These are phyloP conservation scores for Dermatemys mawii DNA, from an alignment of 2,113 vertebrate species.

Conservation along the genomic window DNA sequence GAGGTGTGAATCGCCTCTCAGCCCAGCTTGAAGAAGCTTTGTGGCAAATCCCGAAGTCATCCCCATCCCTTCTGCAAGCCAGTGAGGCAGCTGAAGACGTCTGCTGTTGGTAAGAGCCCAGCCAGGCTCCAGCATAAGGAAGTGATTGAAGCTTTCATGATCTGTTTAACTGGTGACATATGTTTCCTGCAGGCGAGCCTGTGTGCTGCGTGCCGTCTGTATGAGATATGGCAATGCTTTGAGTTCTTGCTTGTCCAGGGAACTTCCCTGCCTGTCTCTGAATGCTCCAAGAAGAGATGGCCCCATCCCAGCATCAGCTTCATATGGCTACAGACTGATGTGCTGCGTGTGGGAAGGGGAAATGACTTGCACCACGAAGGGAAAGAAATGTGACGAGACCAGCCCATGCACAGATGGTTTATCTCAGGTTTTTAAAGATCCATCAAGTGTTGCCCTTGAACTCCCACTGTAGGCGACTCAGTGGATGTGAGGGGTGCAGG, in stretches of 20 bases:
- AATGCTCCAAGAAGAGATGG: background rate
- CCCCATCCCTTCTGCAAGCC: accelerated
- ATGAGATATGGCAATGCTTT: conserved; percentile 36
- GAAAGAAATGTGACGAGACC: conserved; percentile 64
- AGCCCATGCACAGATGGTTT: background rate
- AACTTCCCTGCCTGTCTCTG: background rate
- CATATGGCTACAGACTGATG: background rate
- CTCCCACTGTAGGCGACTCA: background rate
- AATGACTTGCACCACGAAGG: conserved; percentile 39
- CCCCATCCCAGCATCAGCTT: conserved; percentile 21
- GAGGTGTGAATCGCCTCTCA: no score
- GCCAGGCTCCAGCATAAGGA: conserved; percentile 59
- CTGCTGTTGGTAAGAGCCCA: background rate
- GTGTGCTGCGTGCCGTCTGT: conserved; percentile 36
- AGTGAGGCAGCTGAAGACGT: background rate
- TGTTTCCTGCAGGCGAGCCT: conserved; percentile 69
- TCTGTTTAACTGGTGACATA: conserved; percentile 74
- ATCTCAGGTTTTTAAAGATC: background rate
- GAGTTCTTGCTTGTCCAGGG: background rate
- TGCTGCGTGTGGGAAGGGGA: conserved; percentile 48
- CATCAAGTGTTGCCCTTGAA: background rate
- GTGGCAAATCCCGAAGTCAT: background rate
- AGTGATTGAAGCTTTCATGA: conserved; percentile 74
- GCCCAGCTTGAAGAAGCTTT: background rate
- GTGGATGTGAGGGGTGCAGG: background rate